Base-by-base conservation (phyloP, 2,888 invertebrate species). In the Erebia ligea region DNA sequence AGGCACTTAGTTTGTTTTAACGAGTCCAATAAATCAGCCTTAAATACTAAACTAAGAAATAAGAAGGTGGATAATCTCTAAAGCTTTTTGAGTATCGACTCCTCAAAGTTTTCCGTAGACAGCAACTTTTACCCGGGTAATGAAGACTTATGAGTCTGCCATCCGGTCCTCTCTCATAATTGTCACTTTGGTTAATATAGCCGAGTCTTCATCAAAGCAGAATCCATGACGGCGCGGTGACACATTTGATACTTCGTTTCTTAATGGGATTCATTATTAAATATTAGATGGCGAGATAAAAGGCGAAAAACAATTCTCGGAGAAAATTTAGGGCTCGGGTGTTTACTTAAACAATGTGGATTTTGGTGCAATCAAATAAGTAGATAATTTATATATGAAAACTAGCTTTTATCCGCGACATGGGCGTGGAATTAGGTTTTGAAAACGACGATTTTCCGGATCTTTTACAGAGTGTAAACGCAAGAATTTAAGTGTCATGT, bases 61-160 rank as follows among this genome's bases (percentile, higher is more conserved):
- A 70, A 63, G 75, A 75, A 67, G 73, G 71, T 71, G 75, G 83
- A 80, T 86, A 81, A 83, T 81, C 81, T 78, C 70, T n/a, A 82
- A 84, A 86, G 84, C 86, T 79, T 73, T 76, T 79, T 79, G 76
- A 76, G 75, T 79, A 79, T 76, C 77, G 80, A 77, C 80, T 83
- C 82, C 80, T 82, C 82, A 82, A 91, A 91, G 83, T 90, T 92
- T 85, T n/a, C 67, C 57, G 66, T 45, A 21, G 66, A 74, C 81
- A 81, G 77, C 81, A 80, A 84, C 78, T 85, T 81, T 73, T 79
- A 75, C 74, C 74, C 76, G 73, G 77, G 79, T 93, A 93, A 92
- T 92, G 92, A 92, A 92, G 93, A 93, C 86, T 92, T 92, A 93
- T 92, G 93, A 84, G 87, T 86, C 88, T 86, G 82, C 79, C 81